Percentiles rank a stretch among this genome's conserved stretches.
Conservation (phyloP, 2,113 vertebrate species). For the Cyanistes caeruleus region DNA sequence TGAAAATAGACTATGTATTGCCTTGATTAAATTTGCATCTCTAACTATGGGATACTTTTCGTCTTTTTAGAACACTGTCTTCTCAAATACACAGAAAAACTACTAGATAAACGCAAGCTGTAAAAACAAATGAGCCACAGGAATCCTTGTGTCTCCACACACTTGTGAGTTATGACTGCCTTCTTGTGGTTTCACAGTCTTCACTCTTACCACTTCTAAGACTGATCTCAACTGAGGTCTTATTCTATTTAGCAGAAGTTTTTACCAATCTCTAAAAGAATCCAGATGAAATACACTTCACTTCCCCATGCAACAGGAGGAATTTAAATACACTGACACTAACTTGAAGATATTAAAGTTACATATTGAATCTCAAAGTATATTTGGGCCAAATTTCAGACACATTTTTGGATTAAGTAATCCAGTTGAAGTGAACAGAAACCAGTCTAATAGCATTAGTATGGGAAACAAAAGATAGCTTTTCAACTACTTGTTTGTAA, state of each 20-base stretch:
- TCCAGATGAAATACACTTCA: not conserved
- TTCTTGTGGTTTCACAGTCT: conserved; percentile 9
- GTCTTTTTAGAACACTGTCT: not conserved
- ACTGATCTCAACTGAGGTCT: not conserved
- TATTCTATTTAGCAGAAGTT: not conserved
- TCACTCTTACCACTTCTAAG: conserved; percentile 26
- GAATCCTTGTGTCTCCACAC: not conserved
- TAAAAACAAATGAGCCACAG: conserved; percentile 11
- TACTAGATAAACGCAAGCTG: not conserved
- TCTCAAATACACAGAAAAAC: not conserved
- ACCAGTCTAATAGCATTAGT: not conserved
- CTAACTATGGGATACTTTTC: not conserved
- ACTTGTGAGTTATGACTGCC: conserved; percentile 12
- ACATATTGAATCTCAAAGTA: not conserved
- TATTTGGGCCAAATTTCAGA: not conserved
- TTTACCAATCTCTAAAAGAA: not conserved
- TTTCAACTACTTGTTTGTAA: not conserved
- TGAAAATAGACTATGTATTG: not conserved
- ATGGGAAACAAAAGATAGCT: not conserved
- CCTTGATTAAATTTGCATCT: not conserved
- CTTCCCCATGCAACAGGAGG: not conserved
- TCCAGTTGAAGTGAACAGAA: not conserved
- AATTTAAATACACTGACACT: not conserved
- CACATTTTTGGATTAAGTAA: not conserved
- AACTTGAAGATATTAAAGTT: not conserved